Evolutionary conservation across 2,888 invertebrate genomes (phyloP).

Genomic region (Orchesellides sinensis): DNA sequence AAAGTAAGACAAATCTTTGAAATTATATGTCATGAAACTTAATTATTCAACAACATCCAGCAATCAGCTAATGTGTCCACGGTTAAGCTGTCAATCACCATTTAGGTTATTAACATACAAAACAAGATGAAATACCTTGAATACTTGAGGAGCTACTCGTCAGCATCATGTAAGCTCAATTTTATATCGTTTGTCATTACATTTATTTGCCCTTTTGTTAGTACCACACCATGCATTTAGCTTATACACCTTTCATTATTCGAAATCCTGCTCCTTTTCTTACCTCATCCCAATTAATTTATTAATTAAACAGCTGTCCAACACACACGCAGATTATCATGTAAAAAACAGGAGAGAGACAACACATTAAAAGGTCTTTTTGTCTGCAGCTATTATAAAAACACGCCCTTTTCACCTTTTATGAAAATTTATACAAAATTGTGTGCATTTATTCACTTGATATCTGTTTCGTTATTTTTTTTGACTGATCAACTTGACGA

Average conservation of each 20-base stretch:
- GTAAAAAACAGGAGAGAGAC: neutral
- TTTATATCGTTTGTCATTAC: neutral
- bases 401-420: slow-evolving; percentile 65
- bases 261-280: neutral
- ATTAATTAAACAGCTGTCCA: slow-evolving; percentile 64
- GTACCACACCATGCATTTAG: too few relatives aligned
- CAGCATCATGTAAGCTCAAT: neutral
- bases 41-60: neutral
- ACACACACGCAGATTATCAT: slow-evolving; percentile 51
- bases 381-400: slow-evolving; percentile 1
- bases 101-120: neutral
- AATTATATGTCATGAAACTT: too few relatives aligned
- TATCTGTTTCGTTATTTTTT: neutral
- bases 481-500: neutral
- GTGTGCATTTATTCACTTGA: neutral
- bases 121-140: neutral
- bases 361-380: neutral
- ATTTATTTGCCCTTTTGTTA: too few relatives aligned
- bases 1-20: too few relatives aligned
- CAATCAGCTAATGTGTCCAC: neutral
- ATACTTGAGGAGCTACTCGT: neutral
- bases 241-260: neutral
- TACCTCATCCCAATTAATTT: slow-evolving; percentile 59
- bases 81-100: neutral
- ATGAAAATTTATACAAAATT: slow-evolving; percentile 33